Conservation (phyloP, 2,888 invertebrate genomes). For the Anoplius nigerrimus region DNA sequence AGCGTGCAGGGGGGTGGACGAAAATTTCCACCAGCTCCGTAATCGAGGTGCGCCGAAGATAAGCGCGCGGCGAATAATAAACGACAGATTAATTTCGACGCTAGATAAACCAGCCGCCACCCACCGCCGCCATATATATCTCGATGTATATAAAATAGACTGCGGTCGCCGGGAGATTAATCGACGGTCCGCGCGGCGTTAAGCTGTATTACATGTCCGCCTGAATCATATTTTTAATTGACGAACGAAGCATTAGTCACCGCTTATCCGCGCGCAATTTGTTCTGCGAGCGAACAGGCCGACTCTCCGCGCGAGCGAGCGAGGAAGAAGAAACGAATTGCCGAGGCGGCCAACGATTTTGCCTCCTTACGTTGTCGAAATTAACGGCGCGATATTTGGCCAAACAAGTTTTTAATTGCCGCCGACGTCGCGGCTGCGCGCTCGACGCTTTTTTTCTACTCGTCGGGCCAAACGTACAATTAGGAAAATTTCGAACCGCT, state of each 20-base stretch:
- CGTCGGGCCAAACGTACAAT: not conserved
- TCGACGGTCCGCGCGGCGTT: constrained; percentile 38
- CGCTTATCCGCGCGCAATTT: constrained; percentile 30
- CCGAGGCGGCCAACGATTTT: no score
- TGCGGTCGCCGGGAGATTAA: constrained; percentile 34
- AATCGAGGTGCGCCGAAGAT: constrained; percentile 24
- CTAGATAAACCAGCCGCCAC: constrained; percentile 40
- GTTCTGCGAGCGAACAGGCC: not conserved
- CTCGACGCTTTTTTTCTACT: not conserved
- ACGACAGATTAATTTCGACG: constrained; percentile 47
- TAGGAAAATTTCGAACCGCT: not conserved
- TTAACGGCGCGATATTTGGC: constrained; percentile 7
- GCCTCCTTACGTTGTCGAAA: constrained; percentile 9
- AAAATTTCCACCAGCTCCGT: no score
- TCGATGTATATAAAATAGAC: constrained; percentile 48
- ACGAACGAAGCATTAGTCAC: constrained; percentile 52
- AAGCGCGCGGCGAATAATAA: constrained; percentile 41
- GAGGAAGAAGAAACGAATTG: no score
- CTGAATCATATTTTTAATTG: constrained; percentile 55
- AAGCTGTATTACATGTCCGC: constrained; percentile 35
- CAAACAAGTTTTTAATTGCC: not conserved
- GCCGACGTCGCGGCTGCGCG: not conserved
- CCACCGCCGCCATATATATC: not conserved
- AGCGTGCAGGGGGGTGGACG: no score
- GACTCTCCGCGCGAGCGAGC: not conserved